These are phyloP conservation scores for Pavo muticus DNA, from an alignment of 2,113 vertebrate species.

Conservation along the genomic window DNA sequence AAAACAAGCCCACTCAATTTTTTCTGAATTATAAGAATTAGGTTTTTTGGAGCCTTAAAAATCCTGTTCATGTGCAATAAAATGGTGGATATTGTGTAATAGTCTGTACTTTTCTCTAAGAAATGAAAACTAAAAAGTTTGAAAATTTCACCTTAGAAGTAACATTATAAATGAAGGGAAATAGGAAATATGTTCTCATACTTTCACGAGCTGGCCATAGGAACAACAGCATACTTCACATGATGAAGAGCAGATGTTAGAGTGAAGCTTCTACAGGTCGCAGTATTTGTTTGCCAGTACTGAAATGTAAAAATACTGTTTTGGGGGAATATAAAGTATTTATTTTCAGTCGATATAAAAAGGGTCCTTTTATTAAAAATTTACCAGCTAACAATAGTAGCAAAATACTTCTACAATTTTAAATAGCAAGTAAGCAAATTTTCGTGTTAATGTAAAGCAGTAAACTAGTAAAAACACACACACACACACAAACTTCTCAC, in stretches of 20 bases:
- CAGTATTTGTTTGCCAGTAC: background rate
- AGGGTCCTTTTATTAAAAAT: background rate
- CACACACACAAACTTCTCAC: background rate
- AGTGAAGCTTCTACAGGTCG: background rate
- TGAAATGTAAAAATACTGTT: background rate
- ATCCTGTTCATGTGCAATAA: background rate
- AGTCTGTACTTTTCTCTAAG: background rate
- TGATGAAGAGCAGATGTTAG: background rate
- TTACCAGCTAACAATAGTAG: background rate
- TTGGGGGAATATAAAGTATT: background rate
- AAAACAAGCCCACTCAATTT: background rate
- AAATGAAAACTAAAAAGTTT: background rate
- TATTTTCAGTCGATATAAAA: background rate
- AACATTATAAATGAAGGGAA: background rate
- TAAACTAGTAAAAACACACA: background rate
- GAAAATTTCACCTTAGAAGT: background rate
- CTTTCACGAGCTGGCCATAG: background rate
- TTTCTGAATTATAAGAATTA: background rate
- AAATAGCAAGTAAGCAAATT: background rate
- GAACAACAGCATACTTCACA: background rate
- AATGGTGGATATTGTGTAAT: background rate
- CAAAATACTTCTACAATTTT: background rate
- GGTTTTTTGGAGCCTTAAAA: background rate
- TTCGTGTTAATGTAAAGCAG: background rate
- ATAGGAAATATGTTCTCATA: accelerated